Percentiles rank a stretch among this genome's conserved stretches.
phyloP scores from a whole-genome alignment of 2,888 invertebrate species.

The Steinernema hermaphroditum region DNA sequence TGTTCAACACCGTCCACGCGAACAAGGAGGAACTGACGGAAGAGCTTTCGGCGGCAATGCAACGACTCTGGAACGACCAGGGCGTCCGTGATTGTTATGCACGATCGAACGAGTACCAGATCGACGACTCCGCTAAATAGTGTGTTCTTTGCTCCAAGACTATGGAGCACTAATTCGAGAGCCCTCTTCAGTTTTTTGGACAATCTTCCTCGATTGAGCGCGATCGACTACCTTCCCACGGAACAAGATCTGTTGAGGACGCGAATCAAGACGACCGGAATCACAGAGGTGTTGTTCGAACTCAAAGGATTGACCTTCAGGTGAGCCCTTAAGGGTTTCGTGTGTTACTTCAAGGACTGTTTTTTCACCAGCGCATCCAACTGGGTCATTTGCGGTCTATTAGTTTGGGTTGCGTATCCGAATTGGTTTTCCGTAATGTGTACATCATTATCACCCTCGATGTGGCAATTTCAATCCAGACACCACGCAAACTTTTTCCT shows the following conservation, averaged over 20 bases:
- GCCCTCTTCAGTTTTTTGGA: constrained; percentile 86
- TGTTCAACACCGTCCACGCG: constrained; percentile 66
- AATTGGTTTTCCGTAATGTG: no score
- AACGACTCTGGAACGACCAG: constrained; percentile 92
- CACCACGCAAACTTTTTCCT: no score
- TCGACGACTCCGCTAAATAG: constrained; percentile 99
- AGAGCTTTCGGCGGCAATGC: constrained; percentile 78
- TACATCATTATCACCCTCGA: not conserved
- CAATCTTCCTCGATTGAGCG: constrained; percentile 96
- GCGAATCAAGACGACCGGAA: constrained; percentile 95
- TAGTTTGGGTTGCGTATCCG: not conserved
- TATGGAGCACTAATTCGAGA: not conserved
- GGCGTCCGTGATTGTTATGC: constrained; percentile 99
- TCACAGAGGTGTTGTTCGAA: constrained; percentile 99
- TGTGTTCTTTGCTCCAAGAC: constrained; percentile 72
- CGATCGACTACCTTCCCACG: constrained; percentile 96
- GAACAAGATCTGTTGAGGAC: constrained; percentile 99
- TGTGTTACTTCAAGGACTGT: not conserved
- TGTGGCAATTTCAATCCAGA: no score
- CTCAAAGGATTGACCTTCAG: constrained; percentile 99
- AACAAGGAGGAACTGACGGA: constrained; percentile 66
- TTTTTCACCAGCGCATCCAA: not conserved
- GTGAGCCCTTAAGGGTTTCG: constrained; percentile 74
- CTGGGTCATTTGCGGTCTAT: not conserved
- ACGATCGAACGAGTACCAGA: constrained; percentile 98